These are phyloP conservation scores for Euphydryas editha DNA, from an alignment of 2,888 invertebrate species.

Conservation along the genomic window DNA sequence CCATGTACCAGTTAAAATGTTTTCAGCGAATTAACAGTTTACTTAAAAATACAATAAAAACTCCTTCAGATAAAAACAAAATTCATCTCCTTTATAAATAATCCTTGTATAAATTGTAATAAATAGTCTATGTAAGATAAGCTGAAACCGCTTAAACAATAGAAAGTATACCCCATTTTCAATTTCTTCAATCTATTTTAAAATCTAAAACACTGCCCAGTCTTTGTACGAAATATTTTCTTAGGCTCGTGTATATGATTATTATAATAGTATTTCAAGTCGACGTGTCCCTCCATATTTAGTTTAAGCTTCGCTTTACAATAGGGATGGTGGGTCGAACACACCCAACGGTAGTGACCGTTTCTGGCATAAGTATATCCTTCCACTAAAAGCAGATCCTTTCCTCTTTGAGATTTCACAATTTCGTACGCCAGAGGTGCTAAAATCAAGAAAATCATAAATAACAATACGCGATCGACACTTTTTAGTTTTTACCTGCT, in stretches of 20 bases:
- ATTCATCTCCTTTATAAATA: too few species aligned
- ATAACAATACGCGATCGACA: neutral
- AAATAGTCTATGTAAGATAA: neutral
- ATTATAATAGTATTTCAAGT: constrained; percentile 42
- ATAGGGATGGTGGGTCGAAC: constrained; percentile 51
- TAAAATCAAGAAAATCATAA: constrained; percentile 13
- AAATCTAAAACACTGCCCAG: constrained; percentile 29
- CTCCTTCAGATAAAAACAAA: too few species aligned
- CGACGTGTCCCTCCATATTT: constrained; percentile 44
- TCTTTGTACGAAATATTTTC: constrained; percentile 39
- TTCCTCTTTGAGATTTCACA: constrained; percentile 52
- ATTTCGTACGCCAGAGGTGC: constrained; percentile 42
- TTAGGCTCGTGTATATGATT: constrained; percentile 51
- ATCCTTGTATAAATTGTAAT: too few species aligned
- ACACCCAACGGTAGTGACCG: constrained; percentile 50
- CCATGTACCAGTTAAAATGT: too few species aligned
- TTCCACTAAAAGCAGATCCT: constrained; percentile 45
- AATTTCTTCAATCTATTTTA: constrained; percentile 8
- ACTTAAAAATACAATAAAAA: too few species aligned
- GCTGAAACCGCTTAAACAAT: neutral
- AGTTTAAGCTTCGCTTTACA: constrained; percentile 51
- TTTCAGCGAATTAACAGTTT: too few species aligned
- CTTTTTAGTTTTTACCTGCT: neutral
- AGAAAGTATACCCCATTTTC: neutral
- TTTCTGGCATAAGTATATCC: constrained; percentile 50